Evolutionary conservation across 2,888 invertebrate genomes (phyloP).

Genomic region (Athalia cordata): DNA sequence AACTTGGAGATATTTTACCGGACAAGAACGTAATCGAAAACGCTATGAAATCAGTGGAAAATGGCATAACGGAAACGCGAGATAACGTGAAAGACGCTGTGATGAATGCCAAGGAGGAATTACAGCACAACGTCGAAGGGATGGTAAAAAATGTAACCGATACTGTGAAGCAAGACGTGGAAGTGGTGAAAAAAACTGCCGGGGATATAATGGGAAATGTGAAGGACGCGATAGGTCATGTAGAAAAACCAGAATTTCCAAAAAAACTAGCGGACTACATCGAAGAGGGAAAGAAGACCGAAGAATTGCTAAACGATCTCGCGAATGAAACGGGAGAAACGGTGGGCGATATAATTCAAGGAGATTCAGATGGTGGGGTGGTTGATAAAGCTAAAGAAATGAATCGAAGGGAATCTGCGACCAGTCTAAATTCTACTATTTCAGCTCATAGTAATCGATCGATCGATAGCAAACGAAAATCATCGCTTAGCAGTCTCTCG

Average conservation of each 20-base stretch:
- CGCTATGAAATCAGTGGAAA: slow-evolving; percentile 48
- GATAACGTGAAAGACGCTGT: slow-evolving; percentile 46
- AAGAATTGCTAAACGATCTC: slow-evolving; percentile 32
- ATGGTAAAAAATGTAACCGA: slow-evolving; percentile 18
- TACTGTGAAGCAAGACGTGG: slow-evolving; percentile 24
- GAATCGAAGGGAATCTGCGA: slow-evolving; percentile 34
- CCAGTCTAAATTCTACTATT: slow-evolving; percentile 21
- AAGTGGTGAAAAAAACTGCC: slow-evolving; percentile 42
- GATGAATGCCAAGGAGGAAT: slow-evolving; percentile 44
- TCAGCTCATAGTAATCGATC: slow-evolving; percentile 38
- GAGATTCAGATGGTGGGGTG: not conserved
- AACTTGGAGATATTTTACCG: slow-evolving; percentile 45
- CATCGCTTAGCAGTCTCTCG: slow-evolving; percentile 2
- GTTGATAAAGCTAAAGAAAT: slow-evolving; percentile 37
- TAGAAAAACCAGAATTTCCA: slow-evolving; percentile 53
- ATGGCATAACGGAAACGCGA: slow-evolving; percentile 47
- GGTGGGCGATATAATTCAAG: slow-evolving; percentile 34
- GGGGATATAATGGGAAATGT: slow-evolving; percentile 32
- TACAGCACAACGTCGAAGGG: slow-evolving; percentile 33
- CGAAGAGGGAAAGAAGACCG: slow-evolving; percentile 36
- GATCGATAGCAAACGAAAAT: slow-evolving; percentile 14
- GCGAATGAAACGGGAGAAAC: slow-evolving; percentile 8
- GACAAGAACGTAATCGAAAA: slow-evolving; percentile 51
- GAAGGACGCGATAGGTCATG: slow-evolving; percentile 45
- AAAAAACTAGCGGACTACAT: slow-evolving; percentile 51